Base-by-base conservation (phyloP, 2,113 vertebrate species). In the Dascyllus trimaculatus region DNA sequence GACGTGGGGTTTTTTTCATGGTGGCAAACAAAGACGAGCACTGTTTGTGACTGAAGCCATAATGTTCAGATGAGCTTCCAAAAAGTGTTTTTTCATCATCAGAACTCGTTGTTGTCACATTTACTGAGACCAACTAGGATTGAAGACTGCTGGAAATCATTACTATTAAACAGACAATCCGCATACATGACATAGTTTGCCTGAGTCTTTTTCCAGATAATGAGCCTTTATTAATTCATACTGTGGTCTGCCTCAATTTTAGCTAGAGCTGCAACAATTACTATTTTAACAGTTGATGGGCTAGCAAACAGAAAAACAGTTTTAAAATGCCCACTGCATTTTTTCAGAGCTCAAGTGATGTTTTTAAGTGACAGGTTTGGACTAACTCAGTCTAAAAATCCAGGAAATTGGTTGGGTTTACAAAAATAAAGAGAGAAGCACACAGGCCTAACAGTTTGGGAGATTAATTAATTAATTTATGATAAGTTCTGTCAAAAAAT, bases 21-120 rank as follows among this genome's bases (percentile, higher is more conserved):
- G 24, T 25, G 48, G 29, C 10, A 38, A 22, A 83, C 76, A 85
- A 68, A 88, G 79, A 38, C 2, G 5, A 1, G n/a, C 7, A 53
- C n/a, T 62, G 63, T 70, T 35, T 35, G 68, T 15, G 59, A 18
- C 54, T 25, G 14, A 21, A 52, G 29, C 4, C 29, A 8, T 7
- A 43, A 56, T 76, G 29, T 71, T 75, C 25, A 49, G 29, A 71
- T 65, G 21, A 45, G 56, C 57, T 56, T 17, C 57, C 22, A 38
- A 58, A 62, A 64, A 1, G 10, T 7, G 59, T 59, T 19, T 51
- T 21, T 1, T 51, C n/a, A n/a, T 51, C 49, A 58, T 40, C 61
- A 59, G 49, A 54, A 52, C 48, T 5, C 2, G 54, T 24, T 14
- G 4, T 46, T 19, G 11, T n/a, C 63, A 17, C 38, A 19, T 52